Percentiles rank a stretch among this genome's conserved stretches.
phyloP scores from a whole-genome alignment of 37 sponge, comb jelly and placozoan genomes.

The Diacarnus erythraeanus region DNA sequence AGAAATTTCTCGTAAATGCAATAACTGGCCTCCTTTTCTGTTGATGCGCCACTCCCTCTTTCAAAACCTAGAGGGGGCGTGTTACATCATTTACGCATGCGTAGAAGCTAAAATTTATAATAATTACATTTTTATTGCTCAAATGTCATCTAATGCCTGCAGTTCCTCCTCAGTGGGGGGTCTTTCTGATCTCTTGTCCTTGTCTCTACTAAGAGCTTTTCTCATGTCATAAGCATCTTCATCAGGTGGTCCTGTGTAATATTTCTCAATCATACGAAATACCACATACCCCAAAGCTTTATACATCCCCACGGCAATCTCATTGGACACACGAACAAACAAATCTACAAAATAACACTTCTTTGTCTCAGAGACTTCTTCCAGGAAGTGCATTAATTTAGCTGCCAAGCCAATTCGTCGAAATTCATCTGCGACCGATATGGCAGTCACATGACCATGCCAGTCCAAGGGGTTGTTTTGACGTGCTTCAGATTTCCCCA shows the following conservation, averaged over 20 bases:
- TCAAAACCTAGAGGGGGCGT: background rate
- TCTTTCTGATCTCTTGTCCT: conserved; percentile 64
- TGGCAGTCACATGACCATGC: conserved; percentile 99
- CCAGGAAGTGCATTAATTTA: conserved; percentile 84
- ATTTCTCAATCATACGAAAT: conserved; percentile 78
- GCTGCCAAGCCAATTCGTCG: conserved; percentile 90
- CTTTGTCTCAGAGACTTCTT: conserved; percentile 85
- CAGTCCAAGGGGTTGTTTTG: conserved; percentile 76
- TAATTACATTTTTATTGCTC: background rate
- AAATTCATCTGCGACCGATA: conserved; percentile 86
- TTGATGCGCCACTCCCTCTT: background rate
- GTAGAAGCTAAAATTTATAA: background rate
- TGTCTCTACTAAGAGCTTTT: conserved; percentile 77
- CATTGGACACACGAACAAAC: conserved; percentile 93
- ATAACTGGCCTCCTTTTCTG: too few species aligned
- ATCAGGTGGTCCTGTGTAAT: conserved; percentile 82
- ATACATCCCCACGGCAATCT: conserved; percentile 91
- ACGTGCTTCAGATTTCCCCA: conserved; percentile 84
- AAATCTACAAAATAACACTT: conserved; percentile 95
- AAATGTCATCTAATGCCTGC: conserved; percentile 17
- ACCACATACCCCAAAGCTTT: conserved; percentile 88
- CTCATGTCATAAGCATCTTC: conserved; percentile 98
- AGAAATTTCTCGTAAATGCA: too few species aligned
- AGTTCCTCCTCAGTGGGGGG: conserved; percentile 50
- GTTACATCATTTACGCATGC: background rate